Conservation (phyloP, 2,797 vertebrate species). For the Eulemur albifrons region DNA sequence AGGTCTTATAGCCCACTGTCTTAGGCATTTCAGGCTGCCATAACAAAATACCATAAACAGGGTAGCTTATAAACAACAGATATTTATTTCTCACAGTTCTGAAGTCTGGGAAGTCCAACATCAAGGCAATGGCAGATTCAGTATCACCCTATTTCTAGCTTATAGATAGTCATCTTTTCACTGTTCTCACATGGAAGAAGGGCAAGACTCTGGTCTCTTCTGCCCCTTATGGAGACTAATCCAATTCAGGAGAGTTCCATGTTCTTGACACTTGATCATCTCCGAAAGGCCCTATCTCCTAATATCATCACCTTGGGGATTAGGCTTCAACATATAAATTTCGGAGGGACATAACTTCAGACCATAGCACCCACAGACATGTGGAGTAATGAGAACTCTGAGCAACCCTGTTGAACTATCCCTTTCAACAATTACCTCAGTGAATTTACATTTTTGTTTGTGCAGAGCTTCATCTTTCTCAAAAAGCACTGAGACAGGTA, state of each 20-base stretch:
- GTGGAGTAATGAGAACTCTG: not conserved
- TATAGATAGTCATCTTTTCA: not conserved
- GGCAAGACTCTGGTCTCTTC: not conserved
- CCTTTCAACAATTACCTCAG: not conserved
- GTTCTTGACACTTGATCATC: not conserved
- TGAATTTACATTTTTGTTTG: not conserved
- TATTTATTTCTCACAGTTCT: not conserved
- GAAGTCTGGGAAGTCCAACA: not conserved
- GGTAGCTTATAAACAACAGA: not conserved
- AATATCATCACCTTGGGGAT: not conserved
- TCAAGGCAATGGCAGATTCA: not conserved
- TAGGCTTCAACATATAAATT: not conserved
- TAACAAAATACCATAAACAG: not conserved
- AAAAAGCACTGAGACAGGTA: not conserved
- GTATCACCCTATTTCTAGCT: not conserved
- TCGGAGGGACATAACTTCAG: not conserved
- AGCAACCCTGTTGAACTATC: not conserved
- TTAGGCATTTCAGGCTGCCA: not conserved
- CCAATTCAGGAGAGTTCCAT: not conserved
- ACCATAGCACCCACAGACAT: not conserved
- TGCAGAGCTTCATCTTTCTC: not conserved
- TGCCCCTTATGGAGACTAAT: not conserved
- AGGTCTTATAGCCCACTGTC: fast-evolving
- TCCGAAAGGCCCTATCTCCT: not conserved
- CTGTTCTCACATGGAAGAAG: not conserved